Evolutionary conservation across 2,888 invertebrate genomes (phyloP).

Genomic region (Epistrophe eligans): DNA sequence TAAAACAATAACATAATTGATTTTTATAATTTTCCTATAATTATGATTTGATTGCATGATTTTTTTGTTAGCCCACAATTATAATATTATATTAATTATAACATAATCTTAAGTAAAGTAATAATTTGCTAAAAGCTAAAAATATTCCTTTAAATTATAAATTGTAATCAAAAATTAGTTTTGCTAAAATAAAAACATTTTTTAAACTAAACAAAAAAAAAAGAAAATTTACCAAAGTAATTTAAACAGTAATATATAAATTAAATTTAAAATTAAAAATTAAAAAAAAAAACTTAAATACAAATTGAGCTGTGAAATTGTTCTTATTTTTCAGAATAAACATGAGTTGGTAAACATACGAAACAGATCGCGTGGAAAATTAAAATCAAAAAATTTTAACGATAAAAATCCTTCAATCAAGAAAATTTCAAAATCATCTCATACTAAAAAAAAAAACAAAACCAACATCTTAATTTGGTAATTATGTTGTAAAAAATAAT

Average conservation of each 20-base stretch:
- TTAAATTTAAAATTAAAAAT: neutral
- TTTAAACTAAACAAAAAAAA: neutral
- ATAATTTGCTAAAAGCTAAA: slow-evolving; percentile 11
- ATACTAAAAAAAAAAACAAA: neutral
- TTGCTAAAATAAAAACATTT: neutral
- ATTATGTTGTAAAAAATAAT: slow-evolving; percentile 25
- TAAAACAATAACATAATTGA: neutral
- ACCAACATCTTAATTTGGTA: slow-evolving; percentile 11
- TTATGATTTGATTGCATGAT: slow-evolving; percentile 12
- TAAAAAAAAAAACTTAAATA: slow-evolving; percentile 1
- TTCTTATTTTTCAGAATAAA: slow-evolving; percentile 51
- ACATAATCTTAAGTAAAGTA: slow-evolving; percentile 13
- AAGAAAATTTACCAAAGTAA: neutral
- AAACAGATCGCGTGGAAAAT: slow-evolving; percentile 22
- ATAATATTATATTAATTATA: neutral
- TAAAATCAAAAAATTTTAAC: neutral
- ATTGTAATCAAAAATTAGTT: slow-evolving; percentile 7
- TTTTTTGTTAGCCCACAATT: slow-evolving; percentile 6
- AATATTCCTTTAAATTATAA: neutral
- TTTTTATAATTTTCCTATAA: neutral
- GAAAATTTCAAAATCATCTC: neutral
- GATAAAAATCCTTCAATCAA: slow-evolving; percentile 12
- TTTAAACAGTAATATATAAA: neutral
- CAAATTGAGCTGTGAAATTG: slow-evolving; percentile 25
- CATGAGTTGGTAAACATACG: slow-evolving; percentile 17